phyloP scores from a whole-genome alignment of 2,797 vertebrate genomes.

The Gadopsis marmoratus region DNA sequence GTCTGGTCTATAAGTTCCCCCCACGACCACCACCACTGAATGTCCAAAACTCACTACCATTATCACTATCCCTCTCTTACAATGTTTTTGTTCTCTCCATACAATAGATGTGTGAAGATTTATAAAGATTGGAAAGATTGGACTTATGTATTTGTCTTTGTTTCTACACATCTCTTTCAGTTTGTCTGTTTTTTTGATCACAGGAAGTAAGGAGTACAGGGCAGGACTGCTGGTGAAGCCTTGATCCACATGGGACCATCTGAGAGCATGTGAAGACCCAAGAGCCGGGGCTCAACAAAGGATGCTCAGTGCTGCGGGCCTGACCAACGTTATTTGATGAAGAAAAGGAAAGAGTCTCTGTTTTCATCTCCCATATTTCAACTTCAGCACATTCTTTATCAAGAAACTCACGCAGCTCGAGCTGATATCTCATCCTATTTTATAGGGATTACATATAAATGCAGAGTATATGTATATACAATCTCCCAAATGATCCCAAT shows the following conservation, averaged over 20 bases:
- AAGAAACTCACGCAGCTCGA: conserved; percentile 26
- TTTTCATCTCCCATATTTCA: conserved; percentile 60
- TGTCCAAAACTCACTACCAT: conserved; percentile 18
- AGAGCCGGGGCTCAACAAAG: conserved; percentile 72
- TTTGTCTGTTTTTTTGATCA: conserved; percentile 39
- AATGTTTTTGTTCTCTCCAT: neutral
- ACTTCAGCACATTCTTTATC: conserved; percentile 66
- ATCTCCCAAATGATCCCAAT: neutral
- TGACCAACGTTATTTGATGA: conserved; percentile 56
- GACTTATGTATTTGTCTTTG: neutral
- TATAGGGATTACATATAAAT: conserved; percentile 4
- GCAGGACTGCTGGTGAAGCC: conserved; percentile 56
- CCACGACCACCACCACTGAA: conserved; percentile 33
- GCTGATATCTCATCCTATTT: neutral
- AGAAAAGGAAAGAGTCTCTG: conserved; percentile 56
- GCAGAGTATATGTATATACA: neutral
- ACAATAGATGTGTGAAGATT: neutral
- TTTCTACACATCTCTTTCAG: neutral
- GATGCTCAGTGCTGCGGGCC: conserved; percentile 74
- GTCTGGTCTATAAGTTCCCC: conserved; percentile 51
- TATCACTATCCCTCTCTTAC: neutral
- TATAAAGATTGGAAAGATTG: too few species aligned
- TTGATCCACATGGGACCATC: conserved; percentile 73
- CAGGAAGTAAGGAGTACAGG: conserved; percentile 61
- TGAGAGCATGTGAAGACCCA: conserved; percentile 63